Evolutionary conservation across 2,113 vertebrate genomes (phyloP), one percentile per base, ranked within the genome.

Genomic region (Hipposideros armiger): DNA sequence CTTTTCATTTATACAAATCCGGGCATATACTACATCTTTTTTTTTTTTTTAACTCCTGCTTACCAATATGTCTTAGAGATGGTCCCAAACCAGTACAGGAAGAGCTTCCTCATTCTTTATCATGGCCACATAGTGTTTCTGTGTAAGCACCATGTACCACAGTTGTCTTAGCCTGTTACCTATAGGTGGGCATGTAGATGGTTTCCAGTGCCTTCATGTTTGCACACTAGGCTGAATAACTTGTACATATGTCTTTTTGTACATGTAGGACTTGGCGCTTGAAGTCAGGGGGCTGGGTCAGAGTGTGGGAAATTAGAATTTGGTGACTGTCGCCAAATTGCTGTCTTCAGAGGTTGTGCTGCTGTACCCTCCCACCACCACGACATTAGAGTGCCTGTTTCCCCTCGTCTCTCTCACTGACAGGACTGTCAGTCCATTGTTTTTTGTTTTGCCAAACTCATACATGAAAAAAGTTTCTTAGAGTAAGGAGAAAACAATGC

Each of bases 381-480:
- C 5, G 9, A 17, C 30, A 32, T 69, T 52, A 2, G 4, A 26
- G 26, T 16, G 28, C 45, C 40, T 54, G 0, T n/a, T 83, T 82
- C 77, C 15, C n/a, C 36, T 15, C 32, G 0, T 73, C 54, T 91
- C 0, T 56, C 30, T 42, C 78, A 11, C 2, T 40, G 24, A 26
- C 13, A 60, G 30, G 26, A 15, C 42, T 22, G 20, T 76, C 36
- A 50, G 28, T 77, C 67, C 58, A 90, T 47, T 19, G 28, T 32
- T 64, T 82, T 81, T 69, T 84, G 72, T 76, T 72, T 89, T 94
- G 89, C 58, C 62, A 56, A 5, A 85, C 87, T 69, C 36, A 36
- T 69, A 15, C 9, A 42, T 40, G 52, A 73, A 77, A 64, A 50
- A 11, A 50, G 47, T 50, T 50, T 50, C 47, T 50, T 11, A 50